Evolutionary conservation across 1,140 invertebrate species (phyloP).

Genomic region (Phortica variegata): DNA sequence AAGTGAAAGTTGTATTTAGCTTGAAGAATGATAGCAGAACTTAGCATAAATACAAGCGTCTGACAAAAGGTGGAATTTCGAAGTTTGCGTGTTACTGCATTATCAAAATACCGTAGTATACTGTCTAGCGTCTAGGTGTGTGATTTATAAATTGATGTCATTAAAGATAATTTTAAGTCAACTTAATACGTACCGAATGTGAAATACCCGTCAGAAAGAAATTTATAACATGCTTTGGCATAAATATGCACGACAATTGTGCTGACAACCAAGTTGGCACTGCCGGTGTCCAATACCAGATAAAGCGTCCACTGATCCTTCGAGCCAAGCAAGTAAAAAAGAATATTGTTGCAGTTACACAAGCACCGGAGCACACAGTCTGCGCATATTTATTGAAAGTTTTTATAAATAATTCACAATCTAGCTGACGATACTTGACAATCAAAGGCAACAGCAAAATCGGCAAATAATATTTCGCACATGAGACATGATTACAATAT

Average conservation of each 20-base stretch:
- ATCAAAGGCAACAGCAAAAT: constrained; percentile 27
- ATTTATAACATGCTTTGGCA: constrained; percentile 14
- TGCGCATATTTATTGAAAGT: constrained; percentile 20
- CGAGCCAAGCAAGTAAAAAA: constrained; percentile 20
- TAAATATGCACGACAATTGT: constrained; percentile 17
- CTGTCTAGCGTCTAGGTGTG: background rate
- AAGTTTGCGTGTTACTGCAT: constrained; percentile 16
- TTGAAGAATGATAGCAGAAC: constrained; percentile 21
- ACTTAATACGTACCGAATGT: constrained; percentile 16
- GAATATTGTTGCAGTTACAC: constrained; percentile 21
- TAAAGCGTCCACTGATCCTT: constrained; percentile 10
- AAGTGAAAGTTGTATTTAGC: constrained; percentile 17
- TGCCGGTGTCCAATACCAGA: constrained; percentile 8
- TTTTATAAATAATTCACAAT: background rate
- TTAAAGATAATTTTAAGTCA: too few species aligned
- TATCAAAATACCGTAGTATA: constrained; percentile 21
- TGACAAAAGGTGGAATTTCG: too few species aligned
- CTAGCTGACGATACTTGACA: constrained; percentile 9
- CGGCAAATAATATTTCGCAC: constrained; percentile 32
- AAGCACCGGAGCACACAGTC: constrained; percentile 10
- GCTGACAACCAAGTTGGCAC: constrained; percentile 15
- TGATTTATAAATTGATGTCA: background rate
- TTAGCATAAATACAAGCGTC: constrained; percentile 30
- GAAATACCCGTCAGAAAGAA: constrained; percentile 22
- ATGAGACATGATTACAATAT: constrained; percentile 31